A percentile compares a stretch with the other conserved stretches of the same genome.
Evolutionary conservation across 2,888 invertebrate species (phyloP).

Genomic region (Trachelus troglodyta): DNA sequence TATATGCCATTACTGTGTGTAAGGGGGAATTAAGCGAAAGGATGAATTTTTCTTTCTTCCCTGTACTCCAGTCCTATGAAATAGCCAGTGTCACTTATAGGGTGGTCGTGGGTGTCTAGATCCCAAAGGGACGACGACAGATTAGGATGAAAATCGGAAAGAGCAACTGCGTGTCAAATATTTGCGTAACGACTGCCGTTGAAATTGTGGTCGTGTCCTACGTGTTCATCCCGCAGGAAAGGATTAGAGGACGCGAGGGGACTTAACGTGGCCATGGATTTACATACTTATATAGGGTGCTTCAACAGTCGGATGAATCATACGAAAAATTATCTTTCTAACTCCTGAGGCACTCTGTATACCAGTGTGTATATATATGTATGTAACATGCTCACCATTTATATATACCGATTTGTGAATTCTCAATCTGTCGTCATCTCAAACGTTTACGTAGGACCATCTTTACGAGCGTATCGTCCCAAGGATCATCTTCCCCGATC

Average conservation of each 20-base stretch:
- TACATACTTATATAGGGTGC: neutral
- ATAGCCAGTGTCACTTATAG: neutral
- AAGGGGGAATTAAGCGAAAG: neutral
- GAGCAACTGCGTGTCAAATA: neutral
- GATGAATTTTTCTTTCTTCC: neutral
- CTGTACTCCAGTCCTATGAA: neutral
- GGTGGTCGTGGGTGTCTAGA: neutral
- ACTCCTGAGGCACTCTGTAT: too few relatives aligned
- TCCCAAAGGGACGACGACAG: neutral
- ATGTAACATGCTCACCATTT: neutral
- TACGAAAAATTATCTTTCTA: too few relatives aligned
- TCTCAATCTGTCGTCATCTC: neutral
- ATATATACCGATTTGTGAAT: neutral
- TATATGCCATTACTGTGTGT: neutral
- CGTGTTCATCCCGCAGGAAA: neutral
- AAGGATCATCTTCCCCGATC: neutral
- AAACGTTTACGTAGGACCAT: neutral
- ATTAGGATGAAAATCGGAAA: neutral
- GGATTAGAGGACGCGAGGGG: neutral
- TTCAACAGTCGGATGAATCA: too few relatives aligned
- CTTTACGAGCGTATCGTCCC: neutral
- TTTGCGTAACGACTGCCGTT: neutral
- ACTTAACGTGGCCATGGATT: neutral
- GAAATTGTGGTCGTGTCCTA: neutral
- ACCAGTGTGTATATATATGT: too few relatives aligned